These are phyloP conservation scores for Lophius americanus DNA, from an alignment of 2,797 vertebrate species.

Conservation along the genomic window DNA sequence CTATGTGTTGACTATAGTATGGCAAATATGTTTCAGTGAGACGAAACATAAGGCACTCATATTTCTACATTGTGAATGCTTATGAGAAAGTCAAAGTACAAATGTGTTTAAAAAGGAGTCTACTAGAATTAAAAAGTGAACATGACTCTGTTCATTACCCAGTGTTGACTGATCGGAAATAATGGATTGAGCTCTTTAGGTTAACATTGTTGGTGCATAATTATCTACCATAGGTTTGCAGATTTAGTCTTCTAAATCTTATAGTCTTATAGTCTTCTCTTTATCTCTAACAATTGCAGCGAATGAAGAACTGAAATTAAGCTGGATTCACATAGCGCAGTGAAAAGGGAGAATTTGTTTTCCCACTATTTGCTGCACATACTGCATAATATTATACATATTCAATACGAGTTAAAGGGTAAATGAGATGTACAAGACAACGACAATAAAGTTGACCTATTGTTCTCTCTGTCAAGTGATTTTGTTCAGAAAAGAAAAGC, in stretches of 20 bases:
- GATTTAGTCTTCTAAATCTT: too few species aligned
- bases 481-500: background rate
- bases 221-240: conserved; percentile 11
- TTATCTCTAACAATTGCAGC: background rate
- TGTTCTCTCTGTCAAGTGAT: conserved; percentile 5
- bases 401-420: background rate
- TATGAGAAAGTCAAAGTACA: background rate
- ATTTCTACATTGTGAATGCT: background rate
- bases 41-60: background rate
- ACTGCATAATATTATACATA: background rate
- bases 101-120: background rate
- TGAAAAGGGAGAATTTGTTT: conserved; percentile 1
- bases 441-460: background rate
- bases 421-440: background rate
- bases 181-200: conserved; percentile 7
- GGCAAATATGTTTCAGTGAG: conserved; percentile 1
- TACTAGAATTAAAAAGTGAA: background rate
- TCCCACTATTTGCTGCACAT: conserved; percentile 2
- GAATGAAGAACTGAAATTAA: conserved; percentile 4
- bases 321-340: background rate
- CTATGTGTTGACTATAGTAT: background rate
- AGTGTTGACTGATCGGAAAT: conserved; percentile 4
- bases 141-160: background rate
- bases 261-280: too few species aligned
- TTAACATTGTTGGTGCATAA: conserved; percentile 14